A percentile compares a stretch with the other conserved stretches of the same genome.
phyloP scores from a whole-genome alignment of 1,140 invertebrate species.

The Lanistes nyassanus region DNA sequence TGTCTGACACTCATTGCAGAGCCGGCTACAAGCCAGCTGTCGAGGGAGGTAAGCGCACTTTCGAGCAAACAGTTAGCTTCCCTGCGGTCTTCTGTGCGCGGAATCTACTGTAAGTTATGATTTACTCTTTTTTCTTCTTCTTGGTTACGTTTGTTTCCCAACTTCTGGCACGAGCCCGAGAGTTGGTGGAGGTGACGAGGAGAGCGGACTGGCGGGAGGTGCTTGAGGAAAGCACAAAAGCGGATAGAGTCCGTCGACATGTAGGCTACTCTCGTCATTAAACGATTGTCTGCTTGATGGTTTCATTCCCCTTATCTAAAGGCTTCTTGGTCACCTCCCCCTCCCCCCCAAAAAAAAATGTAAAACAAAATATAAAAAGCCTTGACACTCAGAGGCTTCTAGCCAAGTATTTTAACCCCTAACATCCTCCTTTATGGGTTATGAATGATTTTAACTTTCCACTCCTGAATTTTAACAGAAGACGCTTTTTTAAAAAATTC shows the following conservation, averaged over 20 bases:
- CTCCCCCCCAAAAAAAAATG: no score
- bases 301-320: no score
- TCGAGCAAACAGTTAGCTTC: background rate
- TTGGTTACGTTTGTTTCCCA: background rate
- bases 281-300: no score
- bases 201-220: no score
- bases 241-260: no score
- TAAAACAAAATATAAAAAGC: no score
- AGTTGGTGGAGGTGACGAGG: no score
- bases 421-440: background rate
- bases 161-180: background rate
- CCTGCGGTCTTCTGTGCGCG: background rate
- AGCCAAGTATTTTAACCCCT: background rate
- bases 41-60: background rate
- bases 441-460: background rate
- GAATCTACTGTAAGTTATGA: background rate
- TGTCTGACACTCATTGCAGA: conserved; percentile 2
- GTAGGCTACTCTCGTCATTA: no score
- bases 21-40: background rate
- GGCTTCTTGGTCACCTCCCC: no score
- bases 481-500: background rate
- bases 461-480: background rate
- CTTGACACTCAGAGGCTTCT: background rate
- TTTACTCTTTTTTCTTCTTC: background rate
- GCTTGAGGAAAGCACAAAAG: no score